Evolutionary conservation across 2,113 vertebrate species (phyloP), one percentile per base, ranked within the genome.

Genomic region (Rattus rattus): DNA sequence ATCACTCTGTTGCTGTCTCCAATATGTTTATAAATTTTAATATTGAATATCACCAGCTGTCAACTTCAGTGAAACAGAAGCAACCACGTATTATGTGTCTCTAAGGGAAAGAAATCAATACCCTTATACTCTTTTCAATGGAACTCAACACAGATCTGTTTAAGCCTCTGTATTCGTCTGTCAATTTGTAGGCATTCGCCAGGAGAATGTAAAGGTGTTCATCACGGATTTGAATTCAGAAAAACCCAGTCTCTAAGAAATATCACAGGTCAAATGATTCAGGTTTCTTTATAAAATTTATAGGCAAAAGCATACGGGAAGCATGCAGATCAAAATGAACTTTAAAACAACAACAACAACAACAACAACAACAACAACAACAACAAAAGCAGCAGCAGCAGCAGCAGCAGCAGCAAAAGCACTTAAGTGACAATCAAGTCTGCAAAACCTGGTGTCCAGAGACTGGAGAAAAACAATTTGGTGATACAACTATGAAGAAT

Each of bases 91-190:
- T 79, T 49, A 69, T 81, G 11, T 85, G 7, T 3, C 26, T 93
- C 70, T 89, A 22, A 73, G 83, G 39, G 30, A 73, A 65, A 95
- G 43, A 91, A 93, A 89, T 88, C 70, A 88, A 4, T 52, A 88
- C 26, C 24, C 12, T 77, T 94, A 36, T 65, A 33, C 33, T 87
- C 36, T 92, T 94, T 52, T 90, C 90, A 94, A 87, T 56, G 24
- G 30, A 26, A 90, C 13, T 90, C 30, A 36, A 59, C 19, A 12
- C 20, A 90, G 70, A 54, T 77, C 26, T 84, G 49, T 36, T 43
- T 92, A 94, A 92, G 33, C 47, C 10, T 63, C 87, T 85, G 77
- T 22, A 75, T 77, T 92, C 88, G 80, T 36, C 56, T 93, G 36
- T 89, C 33, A 14, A 54, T 73, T 90, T 94, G 2, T 56, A 43